Percentiles rank a stretch among this genome's conserved stretches.
Conservation (phyloP, 2,113 vertebrate species). For the Cromileptes altivelis region DNA sequence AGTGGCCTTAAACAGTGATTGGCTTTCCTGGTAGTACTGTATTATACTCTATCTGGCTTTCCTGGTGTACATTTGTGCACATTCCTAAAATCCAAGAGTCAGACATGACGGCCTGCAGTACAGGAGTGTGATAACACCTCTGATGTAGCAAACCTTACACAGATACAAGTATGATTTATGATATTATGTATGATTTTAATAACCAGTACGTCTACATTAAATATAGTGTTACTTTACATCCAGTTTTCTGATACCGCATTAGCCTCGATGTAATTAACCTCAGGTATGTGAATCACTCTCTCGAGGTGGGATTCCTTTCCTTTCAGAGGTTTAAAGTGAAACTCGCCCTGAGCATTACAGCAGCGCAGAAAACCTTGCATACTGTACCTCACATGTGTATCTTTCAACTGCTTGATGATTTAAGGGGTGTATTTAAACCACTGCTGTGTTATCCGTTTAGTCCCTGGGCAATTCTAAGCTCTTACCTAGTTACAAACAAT, state of each 20-base stretch:
- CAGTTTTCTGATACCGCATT: not conserved
- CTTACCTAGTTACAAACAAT: constrained; percentile 29
- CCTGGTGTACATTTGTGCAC: too few relatives aligned
- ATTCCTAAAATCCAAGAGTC: too few relatives aligned
- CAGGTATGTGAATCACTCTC: too few relatives aligned
- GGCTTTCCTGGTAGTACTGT: too few relatives aligned
- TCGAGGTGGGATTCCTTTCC: not conserved
- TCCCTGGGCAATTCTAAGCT: constrained; percentile 1
- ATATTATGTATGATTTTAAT: not conserved
- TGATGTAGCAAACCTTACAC: too few relatives aligned
- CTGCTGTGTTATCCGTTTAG: not conserved
- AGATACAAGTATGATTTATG: too few relatives aligned
- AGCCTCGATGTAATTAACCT: not conserved
- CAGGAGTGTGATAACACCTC: too few relatives aligned
- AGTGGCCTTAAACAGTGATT: too few relatives aligned
- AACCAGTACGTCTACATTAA: not conserved
- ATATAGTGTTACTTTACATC: not conserved
- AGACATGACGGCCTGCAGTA: too few relatives aligned
- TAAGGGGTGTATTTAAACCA: not conserved
- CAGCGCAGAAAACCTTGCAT: not conserved
- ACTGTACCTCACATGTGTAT: not conserved
- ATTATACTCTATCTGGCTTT: too few relatives aligned
- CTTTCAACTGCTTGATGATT: not conserved
- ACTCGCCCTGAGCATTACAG: not conserved
- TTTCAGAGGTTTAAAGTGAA: not conserved